These are phyloP conservation scores for Globia sparganii DNA, from an alignment of 2,888 invertebrate genomes.

Conservation along the genomic window DNA sequence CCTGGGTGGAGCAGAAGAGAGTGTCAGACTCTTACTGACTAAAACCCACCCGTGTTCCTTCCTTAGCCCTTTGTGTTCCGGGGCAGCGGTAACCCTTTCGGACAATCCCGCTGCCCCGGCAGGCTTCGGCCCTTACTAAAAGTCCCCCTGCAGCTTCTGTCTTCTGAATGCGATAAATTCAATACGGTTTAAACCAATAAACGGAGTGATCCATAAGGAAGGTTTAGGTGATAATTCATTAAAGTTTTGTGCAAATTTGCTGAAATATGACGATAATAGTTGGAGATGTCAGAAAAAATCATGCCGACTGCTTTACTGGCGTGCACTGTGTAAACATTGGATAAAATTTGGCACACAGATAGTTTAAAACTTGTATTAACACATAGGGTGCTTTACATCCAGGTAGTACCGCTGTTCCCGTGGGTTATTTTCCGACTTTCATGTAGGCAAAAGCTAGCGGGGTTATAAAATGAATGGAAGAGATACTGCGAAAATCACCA, in stretches of 20 bases:
- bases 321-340: not conserved
- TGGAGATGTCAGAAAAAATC: too few species aligned
- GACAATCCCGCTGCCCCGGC: too few species aligned
- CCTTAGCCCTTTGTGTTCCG: too few species aligned
- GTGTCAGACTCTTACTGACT: too few species aligned
- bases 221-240: not conserved
- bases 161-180: not conserved
- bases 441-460: not conserved
- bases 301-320: too few species aligned
- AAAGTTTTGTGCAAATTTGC: not conserved
- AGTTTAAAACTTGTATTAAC: not conserved
- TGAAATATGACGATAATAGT: too few species aligned
- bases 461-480: too few species aligned
- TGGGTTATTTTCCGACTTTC: not conserved
- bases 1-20: too few species aligned
- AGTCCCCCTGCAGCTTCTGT: not conserved
- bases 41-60: too few species aligned
- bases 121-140: too few species aligned
- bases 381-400: not conserved
- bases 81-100: too few species aligned
- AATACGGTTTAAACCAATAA: not conserved
- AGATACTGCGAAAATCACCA: not conserved
- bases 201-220: not conserved
- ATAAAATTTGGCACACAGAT: not conserved
- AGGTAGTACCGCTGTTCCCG: too few species aligned